phyloP scores from a whole-genome alignment of 1,140 invertebrate genomes.

The Pogonomyrmex barbatus region DNA sequence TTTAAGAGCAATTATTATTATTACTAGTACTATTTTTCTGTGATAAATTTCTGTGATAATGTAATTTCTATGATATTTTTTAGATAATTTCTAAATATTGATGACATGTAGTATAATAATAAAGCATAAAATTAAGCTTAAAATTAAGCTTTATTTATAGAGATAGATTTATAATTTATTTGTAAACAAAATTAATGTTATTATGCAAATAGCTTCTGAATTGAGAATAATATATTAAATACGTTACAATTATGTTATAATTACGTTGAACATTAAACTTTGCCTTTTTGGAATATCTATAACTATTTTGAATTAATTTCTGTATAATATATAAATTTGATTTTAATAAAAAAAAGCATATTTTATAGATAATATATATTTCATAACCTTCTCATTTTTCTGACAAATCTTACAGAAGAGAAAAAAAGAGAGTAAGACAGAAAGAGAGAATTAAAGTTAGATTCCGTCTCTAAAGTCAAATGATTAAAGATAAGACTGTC shows the following conservation, averaged over 20 bases:
- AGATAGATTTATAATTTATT: background rate
- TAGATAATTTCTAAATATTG: conserved; percentile 1
- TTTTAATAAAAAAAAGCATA: background rate
- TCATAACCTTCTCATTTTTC: conserved; percentile 1
- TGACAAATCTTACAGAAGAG: background rate
- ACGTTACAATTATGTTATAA: background rate
- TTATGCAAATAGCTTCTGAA: background rate
- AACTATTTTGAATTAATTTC: conserved; percentile 9
- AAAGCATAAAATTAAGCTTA: background rate
- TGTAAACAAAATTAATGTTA: background rate
- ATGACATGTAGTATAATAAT: background rate
- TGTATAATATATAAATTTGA: background rate
- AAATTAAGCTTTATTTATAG: background rate
- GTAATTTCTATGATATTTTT: background rate
- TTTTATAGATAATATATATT: background rate
- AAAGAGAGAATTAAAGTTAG: background rate
- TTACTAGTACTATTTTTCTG: background rate
- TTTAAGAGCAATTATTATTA: background rate
- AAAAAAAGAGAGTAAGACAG: background rate
- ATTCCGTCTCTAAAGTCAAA: background rate
- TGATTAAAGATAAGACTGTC: background rate
- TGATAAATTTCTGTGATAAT: background rate
- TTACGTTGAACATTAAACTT: background rate
- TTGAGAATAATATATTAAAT: background rate
- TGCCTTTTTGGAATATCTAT: background rate